Conservation (phyloP, 1,140 invertebrate genomes). For the Linepithema humile region DNA sequence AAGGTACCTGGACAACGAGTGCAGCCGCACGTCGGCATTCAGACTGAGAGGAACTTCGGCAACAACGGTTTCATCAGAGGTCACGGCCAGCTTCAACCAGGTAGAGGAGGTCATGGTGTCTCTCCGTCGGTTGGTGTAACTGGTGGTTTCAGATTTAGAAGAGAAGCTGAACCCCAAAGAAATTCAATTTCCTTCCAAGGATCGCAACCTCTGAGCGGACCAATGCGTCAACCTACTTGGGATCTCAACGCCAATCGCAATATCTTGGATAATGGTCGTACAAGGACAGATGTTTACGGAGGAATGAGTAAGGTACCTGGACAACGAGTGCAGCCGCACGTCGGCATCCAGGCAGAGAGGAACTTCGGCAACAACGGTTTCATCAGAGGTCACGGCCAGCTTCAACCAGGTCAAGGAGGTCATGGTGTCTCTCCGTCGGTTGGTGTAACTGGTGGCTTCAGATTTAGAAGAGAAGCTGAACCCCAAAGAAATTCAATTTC, state of each 20-base stretch:
- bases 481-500: slow-evolving; percentile 21
- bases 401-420: slow-evolving; percentile 54
- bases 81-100: neutral
- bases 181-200: slow-evolving; percentile 6
- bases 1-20: slow-evolving; percentile 30
- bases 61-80: slow-evolving; percentile 17
- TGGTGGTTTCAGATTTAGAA: slow-evolving; percentile 39
- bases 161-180: slow-evolving; percentile 30
- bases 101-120: neutral
- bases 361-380: slow-evolving; percentile 51
- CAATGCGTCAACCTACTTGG: slow-evolving; percentile 57
- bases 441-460: slow-evolving; percentile 30
- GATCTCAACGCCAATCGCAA: slow-evolving; percentile 62
- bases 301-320: slow-evolving; percentile 42
- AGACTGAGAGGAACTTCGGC: slow-evolving; percentile 6
- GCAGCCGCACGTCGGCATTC: slow-evolving; percentile 57
- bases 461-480: slow-evolving; percentile 56
- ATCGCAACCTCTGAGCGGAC: slow-evolving; percentile 60
- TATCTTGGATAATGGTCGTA: slow-evolving; percentile 27
- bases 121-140: slow-evolving; percentile 16
- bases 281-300: slow-evolving; percentile 46
- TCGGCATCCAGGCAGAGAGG: slow-evolving; percentile 15
- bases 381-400: slow-evolving; percentile 52
- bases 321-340: slow-evolving; percentile 46
- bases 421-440: slow-evolving; percentile 29